Evolutionary conservation across 2,888 invertebrate species (phyloP), one percentile per base, ranked within the genome.

Genomic region (Thelaira solivaga): DNA sequence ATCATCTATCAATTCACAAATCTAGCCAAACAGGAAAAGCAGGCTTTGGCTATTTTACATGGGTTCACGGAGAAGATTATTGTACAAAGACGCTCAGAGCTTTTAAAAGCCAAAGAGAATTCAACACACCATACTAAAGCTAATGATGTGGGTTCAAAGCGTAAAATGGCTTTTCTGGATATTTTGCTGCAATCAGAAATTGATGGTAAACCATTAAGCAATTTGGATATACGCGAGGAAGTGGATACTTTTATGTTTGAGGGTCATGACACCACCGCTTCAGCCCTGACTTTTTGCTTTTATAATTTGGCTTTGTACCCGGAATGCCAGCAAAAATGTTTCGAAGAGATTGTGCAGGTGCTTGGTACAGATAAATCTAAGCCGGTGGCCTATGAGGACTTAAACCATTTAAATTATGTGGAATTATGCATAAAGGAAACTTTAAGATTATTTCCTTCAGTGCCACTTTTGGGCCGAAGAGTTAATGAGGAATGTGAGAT

Each of bases 171-270:
- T 0, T 93, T 94, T 83, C 88, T 94, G 83, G 94, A 94, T 88
- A 88, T 93, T 39, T 85, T 94, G 4, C 85, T 94, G 11, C 89
- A 93, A 53, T 90, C 92, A 2, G 91, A 91, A 82, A 90, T 91
- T 11, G 91, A 92, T 80, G 92, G 92, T 1, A 86, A 90, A 76
- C 91, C 90, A 4, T 87, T 94, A 47, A 90, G 90, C 7, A 91
- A 92, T 79, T 85, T 91, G 29, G 91, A 91, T 76, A 91, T 94
- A 45, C 90, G 92, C 65, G 92, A 93, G 84, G 93, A 94, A 89
- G 93, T 94, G 0, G 92, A 94, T 81, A 94, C 94, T 0, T 93
- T 94, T 81, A 92, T 94, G 92, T 94, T 94, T 86, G 93, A 92
- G 87, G 91, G 90, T 0, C 90, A 91, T 69, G 90, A 91, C 73